Percentiles rank a stretch among this genome's conserved stretches.
Conservation (phyloP, 2,888 invertebrate species). For the Podotricha telesiphe region DNA sequence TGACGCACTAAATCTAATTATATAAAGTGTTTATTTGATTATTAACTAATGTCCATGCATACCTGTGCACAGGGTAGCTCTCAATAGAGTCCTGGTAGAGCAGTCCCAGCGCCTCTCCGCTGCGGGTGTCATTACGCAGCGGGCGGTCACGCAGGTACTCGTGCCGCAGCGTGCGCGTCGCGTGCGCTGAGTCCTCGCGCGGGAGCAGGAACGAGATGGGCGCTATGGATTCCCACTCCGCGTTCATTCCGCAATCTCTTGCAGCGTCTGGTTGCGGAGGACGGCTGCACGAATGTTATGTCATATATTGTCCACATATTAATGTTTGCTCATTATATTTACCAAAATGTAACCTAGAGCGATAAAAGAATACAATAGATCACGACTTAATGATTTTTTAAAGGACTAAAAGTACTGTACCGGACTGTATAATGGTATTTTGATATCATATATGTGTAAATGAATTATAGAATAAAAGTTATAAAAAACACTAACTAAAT, state of each 20-base stretch:
- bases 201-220: constrained; percentile 87
- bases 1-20: too few relatives aligned
- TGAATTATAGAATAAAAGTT: too few relatives aligned
- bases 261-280: constrained; percentile 72
- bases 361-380: too few relatives aligned
- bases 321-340: too few relatives aligned
- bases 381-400: too few relatives aligned
- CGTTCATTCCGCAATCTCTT: constrained; percentile 81
- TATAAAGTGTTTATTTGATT: too few relatives aligned
- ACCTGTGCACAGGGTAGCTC: constrained; percentile 49
- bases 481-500: constrained; percentile 75
- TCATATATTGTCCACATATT: too few relatives aligned
- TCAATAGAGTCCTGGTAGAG: constrained; percentile 48
- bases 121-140: constrained; percentile 35
- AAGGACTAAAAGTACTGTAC: too few relatives aligned
- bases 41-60: not conserved
- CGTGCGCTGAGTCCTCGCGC: constrained; percentile 57
- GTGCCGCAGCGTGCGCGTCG: constrained; percentile 45
- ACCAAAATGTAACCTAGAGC: too few relatives aligned
- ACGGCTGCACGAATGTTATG: constrained; percentile 6
- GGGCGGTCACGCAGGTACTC: constrained; percentile 59
- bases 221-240: constrained; percentile 85
- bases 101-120: constrained; percentile 42
- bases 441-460: too few relatives aligned
- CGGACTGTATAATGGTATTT: too few relatives aligned